Conservation (phyloP, 2,113 vertebrate species). For the Alaudala cheleensis region DNA sequence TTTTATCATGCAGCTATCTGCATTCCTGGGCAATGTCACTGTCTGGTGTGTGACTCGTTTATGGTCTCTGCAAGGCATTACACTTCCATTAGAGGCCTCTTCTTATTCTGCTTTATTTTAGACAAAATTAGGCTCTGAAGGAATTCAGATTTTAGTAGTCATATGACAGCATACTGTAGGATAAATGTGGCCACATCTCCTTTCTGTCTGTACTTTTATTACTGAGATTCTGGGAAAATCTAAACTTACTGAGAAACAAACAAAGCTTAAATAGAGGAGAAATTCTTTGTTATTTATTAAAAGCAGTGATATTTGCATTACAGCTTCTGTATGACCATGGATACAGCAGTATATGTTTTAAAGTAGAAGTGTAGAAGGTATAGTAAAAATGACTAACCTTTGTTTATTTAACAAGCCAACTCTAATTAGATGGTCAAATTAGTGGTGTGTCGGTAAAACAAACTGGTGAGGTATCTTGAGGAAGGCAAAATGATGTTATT, state of each 20-base stretch:
- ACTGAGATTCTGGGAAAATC: background rate
- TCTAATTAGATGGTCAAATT: background rate
- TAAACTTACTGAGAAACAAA: background rate
- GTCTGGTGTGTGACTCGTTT: constrained; percentile 7
- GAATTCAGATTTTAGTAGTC: background rate
- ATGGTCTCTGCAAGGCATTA: background rate
- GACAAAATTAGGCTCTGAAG: background rate
- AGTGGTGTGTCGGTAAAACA: background rate
- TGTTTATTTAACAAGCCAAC: background rate
- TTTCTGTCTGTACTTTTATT: background rate
- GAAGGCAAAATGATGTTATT: background rate
- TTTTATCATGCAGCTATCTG: background rate
- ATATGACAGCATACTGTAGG: background rate
- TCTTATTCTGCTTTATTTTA: constrained; percentile 15
- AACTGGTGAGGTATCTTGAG: background rate
- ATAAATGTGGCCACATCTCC: background rate
- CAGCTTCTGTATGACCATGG: background rate
- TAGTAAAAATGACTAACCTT: background rate
- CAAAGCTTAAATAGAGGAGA: background rate
- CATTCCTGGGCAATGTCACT: constrained; percentile 37
- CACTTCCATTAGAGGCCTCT: background rate
- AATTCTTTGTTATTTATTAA: background rate
- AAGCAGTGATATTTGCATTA: background rate
- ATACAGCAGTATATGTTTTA: background rate
- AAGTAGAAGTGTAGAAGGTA: background rate